Evolutionary conservation across 1,140 invertebrate species (phyloP), one percentile per base, ranked within the genome.

Genomic region (Temnothorax nylanderi): DNA sequence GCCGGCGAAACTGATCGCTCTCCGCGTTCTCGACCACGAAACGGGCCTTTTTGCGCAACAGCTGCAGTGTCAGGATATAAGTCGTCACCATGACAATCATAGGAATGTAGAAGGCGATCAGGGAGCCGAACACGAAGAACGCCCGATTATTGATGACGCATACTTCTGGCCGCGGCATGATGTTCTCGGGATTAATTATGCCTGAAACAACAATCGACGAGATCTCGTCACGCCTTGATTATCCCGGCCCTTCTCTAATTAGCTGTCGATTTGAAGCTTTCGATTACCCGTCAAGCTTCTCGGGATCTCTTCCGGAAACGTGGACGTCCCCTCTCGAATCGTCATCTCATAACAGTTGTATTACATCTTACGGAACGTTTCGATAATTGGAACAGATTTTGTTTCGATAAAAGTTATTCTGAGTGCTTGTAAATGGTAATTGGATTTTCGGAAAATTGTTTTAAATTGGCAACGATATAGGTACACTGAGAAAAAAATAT

Each of bases 21-120:
- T 96, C 96, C 5, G 96, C 95, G 90, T 96, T 96, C 88, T 96
- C 96, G 51, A 96, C 97, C 0, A 97, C 97, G 88, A 97, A 96
- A 85, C 96, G 95, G 0, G 97, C 97, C 90, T 97, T 97, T 74
- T 97, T 96, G 77, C 98, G 96, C 47, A 99, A 95, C 74, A 99
- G 95, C 84, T 98, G 97, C 10, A 99, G 98, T 1, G 99, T 99
- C 34, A 99, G 96, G 0, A 98, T 97, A 92, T 99, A 99, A 0
- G 98, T 98, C 41, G 98, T 96, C 44, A 99, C 97, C 98, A 99
- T 99, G 72, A 98, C 98, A 56, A 98, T 95, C 97, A 99, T 98
- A 1, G 99, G 99, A 62, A 99, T 97, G 95, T 99, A 99, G 95
- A 99, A 99, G 49, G 96, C 98, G 65, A 99, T 97, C 89, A 99